phyloP scores from a whole-genome alignment of 2,888 invertebrate species.

The Drosophila mimica region DNA sequence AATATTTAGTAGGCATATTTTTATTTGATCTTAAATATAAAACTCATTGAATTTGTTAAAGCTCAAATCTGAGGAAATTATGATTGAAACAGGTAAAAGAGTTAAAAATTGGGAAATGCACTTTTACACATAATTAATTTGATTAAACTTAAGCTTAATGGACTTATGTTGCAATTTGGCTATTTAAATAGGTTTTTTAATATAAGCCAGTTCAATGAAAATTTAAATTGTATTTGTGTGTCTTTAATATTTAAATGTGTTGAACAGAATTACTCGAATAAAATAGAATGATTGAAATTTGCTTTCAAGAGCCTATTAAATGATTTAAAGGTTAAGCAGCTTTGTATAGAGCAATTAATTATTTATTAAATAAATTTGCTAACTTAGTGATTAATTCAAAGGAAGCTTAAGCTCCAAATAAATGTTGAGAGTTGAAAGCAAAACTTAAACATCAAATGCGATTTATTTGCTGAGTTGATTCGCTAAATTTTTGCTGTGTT shows the following conservation, averaged over 20 bases:
- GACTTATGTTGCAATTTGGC: neutral
- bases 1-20: neutral
- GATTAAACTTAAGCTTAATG: neutral
- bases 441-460: constrained; percentile 47
- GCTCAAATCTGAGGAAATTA: neutral
- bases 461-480: constrained; percentile 31
- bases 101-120: neutral
- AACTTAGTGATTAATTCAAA: neutral
- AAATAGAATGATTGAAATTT: neutral
- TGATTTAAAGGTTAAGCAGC: neutral
- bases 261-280: neutral
- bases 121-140: neutral
- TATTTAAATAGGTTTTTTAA: neutral
- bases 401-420: neutral
- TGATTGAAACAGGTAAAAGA: neutral
- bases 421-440: constrained; percentile 9
- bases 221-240: neutral
- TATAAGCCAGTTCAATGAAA: neutral
- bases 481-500: constrained; percentile 10
- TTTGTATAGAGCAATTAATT: neutral
- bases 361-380: neutral
- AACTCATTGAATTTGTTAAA: neutral
- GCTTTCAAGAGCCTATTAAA: neutral
- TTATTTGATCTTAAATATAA: neutral
- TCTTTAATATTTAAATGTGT: neutral